phyloP scores from a whole-genome alignment of 2,113 vertebrate species.

The Urocynchramus pylzowi region DNA sequence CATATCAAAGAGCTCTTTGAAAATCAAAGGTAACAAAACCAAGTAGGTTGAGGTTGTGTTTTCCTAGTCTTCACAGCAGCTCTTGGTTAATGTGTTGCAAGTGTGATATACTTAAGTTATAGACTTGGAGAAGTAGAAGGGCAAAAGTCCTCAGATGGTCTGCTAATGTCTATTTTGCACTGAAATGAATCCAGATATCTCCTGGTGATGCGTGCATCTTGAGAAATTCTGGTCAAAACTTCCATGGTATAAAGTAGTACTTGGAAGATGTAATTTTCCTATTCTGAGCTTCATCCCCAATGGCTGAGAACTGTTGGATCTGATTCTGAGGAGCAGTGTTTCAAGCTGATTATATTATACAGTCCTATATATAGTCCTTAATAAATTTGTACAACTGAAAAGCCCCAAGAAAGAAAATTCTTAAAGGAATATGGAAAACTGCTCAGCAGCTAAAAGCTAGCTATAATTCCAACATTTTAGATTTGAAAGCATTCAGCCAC shows the following conservation, averaged over 20 bases:
- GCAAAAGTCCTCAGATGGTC: not conserved
- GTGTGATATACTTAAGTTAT: not conserved
- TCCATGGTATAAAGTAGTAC: not conserved
- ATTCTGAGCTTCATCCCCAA: not conserved
- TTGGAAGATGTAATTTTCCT: not conserved
- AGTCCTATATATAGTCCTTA: not conserved
- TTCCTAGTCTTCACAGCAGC: not conserved
- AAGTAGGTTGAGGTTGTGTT: not conserved
- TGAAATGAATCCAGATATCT: not conserved
- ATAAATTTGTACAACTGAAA: not conserved
- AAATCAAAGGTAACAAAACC: slow-evolving; percentile 1
- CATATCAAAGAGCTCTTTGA: slow-evolving; percentile 53
- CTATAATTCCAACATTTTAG: not conserved
- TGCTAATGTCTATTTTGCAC: not conserved
- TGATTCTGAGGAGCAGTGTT: not conserved
- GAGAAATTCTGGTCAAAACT: not conserved
- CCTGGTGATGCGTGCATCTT: not conserved
- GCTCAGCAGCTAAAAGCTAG: not conserved
- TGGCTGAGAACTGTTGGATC: not conserved
- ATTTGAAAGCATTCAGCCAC: not conserved
- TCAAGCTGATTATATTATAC: not conserved
- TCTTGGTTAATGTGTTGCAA: not conserved
- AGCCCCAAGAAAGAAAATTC: not conserved
- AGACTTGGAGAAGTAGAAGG: not conserved
- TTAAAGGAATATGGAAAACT: not conserved